Conservation (phyloP, 2,113 vertebrate species). For the Phalacrocorax pelagicus region DNA sequence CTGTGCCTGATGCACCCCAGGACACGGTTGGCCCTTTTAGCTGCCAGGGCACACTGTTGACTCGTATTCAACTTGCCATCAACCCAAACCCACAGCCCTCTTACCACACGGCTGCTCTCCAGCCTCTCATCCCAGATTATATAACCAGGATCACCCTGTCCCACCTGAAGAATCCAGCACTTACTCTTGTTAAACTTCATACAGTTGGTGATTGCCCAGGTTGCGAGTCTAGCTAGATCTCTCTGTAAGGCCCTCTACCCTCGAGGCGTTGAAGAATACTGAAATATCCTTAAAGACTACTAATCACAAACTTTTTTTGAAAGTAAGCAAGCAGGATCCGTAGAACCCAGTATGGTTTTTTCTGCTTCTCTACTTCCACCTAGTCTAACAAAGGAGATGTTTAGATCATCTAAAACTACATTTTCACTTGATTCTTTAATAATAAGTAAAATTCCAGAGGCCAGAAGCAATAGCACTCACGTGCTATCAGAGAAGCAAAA, state of each 20-base stretch:
- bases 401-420: neutral
- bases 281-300: neutral
- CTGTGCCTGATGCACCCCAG: too few species aligned
- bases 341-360: neutral
- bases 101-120: neutral
- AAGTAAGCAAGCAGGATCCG: neutral
- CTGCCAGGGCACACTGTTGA: neutral
- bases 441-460: neutral
- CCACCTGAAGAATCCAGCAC: neutral
- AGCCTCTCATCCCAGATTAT: neutral
- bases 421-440: neutral
- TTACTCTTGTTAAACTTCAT: neutral
- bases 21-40: neutral
- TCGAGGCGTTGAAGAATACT: neutral
- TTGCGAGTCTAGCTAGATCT: neutral
- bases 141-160: neutral
- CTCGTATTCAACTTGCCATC: neutral
- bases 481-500: neutral
- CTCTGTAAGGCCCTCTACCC: neutral
- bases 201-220: neutral
- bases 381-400: neutral
- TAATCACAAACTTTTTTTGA: neutral
- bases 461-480: neutral
- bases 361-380: neutral
- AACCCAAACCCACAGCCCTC: neutral